Percentiles rank a stretch among this genome's conserved stretches.
These are phyloP conservation scores for Meiosimyza decipiens DNA, from an alignment of 2,888 invertebrate species.

Conservation along the genomic window DNA sequence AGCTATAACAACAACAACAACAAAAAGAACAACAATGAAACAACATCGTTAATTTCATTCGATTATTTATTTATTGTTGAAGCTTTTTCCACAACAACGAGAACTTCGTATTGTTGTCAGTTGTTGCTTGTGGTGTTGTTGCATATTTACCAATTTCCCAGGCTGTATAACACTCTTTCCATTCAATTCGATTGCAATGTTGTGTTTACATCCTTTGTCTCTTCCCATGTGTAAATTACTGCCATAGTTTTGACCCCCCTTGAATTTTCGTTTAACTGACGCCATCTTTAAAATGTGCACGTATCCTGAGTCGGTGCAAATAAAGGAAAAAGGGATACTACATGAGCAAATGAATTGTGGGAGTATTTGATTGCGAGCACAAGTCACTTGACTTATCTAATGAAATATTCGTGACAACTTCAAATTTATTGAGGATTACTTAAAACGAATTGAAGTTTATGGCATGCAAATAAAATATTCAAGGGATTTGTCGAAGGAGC, in stretches of 20 bases:
- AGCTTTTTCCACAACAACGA: conserved; percentile 42
- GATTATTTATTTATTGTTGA: conserved; percentile 51
- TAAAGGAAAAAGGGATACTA: background rate
- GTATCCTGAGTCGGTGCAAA: background rate
- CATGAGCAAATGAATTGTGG: background rate
- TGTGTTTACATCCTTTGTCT: background rate
- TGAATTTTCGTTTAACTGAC: background rate
- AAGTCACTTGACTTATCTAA: conserved; percentile 14
- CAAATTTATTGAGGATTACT: conserved; percentile 23
- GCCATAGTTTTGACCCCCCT: conserved; percentile 5
- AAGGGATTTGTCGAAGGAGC: too few relatives aligned
- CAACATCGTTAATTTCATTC: conserved; percentile 41
- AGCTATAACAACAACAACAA: background rate
- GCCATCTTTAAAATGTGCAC: background rate
- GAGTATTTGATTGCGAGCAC: too few relatives aligned
- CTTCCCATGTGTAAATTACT: conserved; percentile 6
- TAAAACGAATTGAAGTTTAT: background rate
- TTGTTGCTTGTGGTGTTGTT: conserved; percentile 36
- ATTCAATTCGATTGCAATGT: background rate
- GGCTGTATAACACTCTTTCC: background rate
- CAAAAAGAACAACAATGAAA: conserved; percentile 12
- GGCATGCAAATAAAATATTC: too few relatives aligned
- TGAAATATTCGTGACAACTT: conserved; percentile 29
- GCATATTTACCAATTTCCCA: background rate
- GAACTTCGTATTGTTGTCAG: conserved; percentile 36